A percentile compares a stretch with the other conserved stretches of the same genome.
Conservation (phyloP, 2,797 vertebrate genomes). For the Atherinosoma microstoma region DNA sequence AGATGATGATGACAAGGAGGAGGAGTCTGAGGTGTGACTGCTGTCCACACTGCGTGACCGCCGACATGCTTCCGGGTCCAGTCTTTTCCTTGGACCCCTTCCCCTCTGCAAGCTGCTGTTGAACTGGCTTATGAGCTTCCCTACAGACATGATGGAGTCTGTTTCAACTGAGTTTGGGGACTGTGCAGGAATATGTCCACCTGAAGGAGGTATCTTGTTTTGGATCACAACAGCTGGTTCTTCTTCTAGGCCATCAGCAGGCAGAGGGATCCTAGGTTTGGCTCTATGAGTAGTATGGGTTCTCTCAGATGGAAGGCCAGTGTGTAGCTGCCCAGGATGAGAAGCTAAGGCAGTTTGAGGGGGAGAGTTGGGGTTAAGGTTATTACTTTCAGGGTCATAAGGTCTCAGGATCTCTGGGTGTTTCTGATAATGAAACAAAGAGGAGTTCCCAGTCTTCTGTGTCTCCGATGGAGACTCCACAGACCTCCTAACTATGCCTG, state of each 20-base stretch:
- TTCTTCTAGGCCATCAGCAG: slow-evolving; percentile 56
- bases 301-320: slow-evolving; percentile 13
- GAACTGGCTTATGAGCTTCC: slow-evolving; percentile 91
- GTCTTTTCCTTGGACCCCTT: slow-evolving; percentile 84
- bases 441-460: slow-evolving; percentile 66
- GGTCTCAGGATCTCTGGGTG: slow-evolving; percentile 90
- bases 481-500: slow-evolving; percentile 60
- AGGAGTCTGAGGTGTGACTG: slow-evolving; percentile 63
- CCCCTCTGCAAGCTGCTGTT: slow-evolving; percentile 87
- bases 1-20: slow-evolving; percentile 80
- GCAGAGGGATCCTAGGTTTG: slow-evolving; percentile 77
- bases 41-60: slow-evolving; percentile 91
- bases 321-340: slow-evolving; percentile 11
- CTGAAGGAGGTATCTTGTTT: slow-evolving; percentile 10
- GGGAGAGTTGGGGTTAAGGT: slow-evolving; percentile 65
- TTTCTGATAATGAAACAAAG: slow-evolving; percentile 88
- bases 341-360: slow-evolving; percentile 32
- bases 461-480: slow-evolving; percentile 60
- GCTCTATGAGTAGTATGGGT: slow-evolving; percentile 10
- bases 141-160: slow-evolving; percentile 88
- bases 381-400: slow-evolving; percentile 88
- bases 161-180: slow-evolving; percentile 83
- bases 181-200: slow-evolving; percentile 40
- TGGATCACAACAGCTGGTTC: slow-evolving; percentile 37
- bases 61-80: slow-evolving; percentile 86